phyloP scores from a whole-genome alignment of 2,797 vertebrate genomes.

The Ctenosaura bakeri region DNA sequence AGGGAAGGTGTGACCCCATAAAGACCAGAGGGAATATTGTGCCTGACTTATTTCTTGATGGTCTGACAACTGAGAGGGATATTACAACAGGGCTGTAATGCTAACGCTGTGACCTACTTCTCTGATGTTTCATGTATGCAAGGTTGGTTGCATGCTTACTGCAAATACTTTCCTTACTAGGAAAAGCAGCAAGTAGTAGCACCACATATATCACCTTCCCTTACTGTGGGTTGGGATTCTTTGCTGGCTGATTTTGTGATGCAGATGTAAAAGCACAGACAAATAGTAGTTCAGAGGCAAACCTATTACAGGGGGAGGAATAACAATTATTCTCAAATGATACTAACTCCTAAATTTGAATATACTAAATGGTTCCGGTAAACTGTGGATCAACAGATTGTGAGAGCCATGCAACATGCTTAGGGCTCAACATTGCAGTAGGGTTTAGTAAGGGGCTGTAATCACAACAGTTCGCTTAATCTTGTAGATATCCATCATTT shows the following conservation, averaged over 20 bases:
- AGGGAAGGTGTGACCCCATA: background rate
- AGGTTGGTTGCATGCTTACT: background rate
- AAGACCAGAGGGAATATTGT: background rate
- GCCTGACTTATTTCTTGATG: background rate
- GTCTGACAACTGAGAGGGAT: background rate
- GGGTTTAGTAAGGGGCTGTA: background rate
- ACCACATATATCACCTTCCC: background rate
- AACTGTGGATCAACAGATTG: background rate
- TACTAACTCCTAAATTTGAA: background rate
- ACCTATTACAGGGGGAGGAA: background rate
- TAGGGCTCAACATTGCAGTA: background rate
- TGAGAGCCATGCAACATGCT: background rate
- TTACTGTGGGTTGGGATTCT: background rate
- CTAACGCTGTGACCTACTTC: background rate
- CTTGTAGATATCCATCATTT: conserved; percentile 53
- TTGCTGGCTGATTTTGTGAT: background rate
- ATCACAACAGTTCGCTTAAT: conserved; percentile 48
- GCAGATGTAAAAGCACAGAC: background rate
- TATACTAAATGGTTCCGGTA: background rate
- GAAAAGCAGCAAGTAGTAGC: background rate
- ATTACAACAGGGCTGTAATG: background rate
- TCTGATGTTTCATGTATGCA: background rate
- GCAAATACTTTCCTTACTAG: background rate
- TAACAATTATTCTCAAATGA: background rate
- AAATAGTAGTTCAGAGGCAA: background rate